Conservation (phyloP, 2,888 invertebrate genomes). For the Nasonovia ribisnigri region DNA sequence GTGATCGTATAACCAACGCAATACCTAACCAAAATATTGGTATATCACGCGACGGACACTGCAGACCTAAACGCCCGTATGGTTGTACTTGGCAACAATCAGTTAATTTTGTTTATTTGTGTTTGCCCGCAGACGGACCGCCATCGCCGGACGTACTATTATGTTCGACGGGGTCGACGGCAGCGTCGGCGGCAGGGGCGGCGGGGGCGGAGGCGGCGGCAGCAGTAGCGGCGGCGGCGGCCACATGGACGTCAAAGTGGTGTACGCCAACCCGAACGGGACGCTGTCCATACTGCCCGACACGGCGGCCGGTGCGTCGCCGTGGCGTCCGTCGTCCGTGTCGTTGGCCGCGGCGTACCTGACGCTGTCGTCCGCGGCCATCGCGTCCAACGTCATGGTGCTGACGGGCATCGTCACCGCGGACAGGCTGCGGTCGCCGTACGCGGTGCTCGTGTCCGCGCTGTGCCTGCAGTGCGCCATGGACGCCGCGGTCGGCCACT, state of each 20-base stretch:
- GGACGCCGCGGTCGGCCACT: constrained; percentile 56
- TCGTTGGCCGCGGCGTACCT: constrained; percentile 47
- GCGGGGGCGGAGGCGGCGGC: too few relatives aligned
- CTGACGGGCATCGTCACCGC: constrained; percentile 47
- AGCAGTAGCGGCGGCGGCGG: background rate
- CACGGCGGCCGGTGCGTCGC: background rate
- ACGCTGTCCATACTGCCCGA: constrained; percentile 55
- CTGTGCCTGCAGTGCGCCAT: constrained; percentile 59
- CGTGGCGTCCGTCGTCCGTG: constrained; percentile 44
- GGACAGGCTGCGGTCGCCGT: constrained; percentile 57
- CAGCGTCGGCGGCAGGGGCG: background rate
- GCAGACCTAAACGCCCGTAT: background rate
- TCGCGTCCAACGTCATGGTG: constrained; percentile 60
- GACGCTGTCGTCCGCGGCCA: constrained; percentile 48
- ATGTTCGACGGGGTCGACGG: background rate
- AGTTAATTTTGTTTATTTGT: background rate
- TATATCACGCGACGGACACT: background rate
- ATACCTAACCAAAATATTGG: too few relatives aligned
- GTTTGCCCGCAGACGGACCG: background rate
- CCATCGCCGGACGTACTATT: background rate
- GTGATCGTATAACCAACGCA: too few relatives aligned
- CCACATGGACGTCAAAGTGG: constrained; percentile 49
- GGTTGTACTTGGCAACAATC: background rate
- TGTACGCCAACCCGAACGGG: constrained; percentile 46
- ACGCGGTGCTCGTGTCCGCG: constrained; percentile 58